Base-by-base conservation (phyloP, 1,140 invertebrate species). In the Brachionus rotundiformis region DNA sequence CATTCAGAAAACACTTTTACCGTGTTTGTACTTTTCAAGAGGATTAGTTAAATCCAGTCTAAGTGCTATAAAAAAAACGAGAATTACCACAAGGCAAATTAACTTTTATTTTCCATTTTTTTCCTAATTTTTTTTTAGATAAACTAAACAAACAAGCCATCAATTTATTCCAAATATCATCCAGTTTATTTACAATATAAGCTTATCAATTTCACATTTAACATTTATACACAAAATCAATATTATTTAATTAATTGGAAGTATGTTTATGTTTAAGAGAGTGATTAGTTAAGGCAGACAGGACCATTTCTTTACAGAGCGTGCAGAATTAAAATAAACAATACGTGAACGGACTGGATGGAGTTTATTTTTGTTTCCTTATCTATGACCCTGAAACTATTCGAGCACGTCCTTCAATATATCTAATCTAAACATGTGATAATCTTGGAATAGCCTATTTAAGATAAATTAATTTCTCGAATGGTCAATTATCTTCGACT, bases 361-460 rank as follows among this genome's bases (percentile, higher is more conserved):
- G 13, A 68, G 25, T 68, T 68, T 68, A 31, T 68, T 68, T 68
- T 33, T 68, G 29, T 68, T 68, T 68, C 63, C 63, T 68, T 68
- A 68, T 68, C 63, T 68, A 33, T 68, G 63, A 68, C 63, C 63
- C 63, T 68, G n/a, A 31, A 68, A 68, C 63, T 68, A 68, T 68
- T 68, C 63, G 31, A 68, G 63, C 63, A 68, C 63, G 29, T 68
- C 63, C 31, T 33, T 63, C 11, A 68, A 33, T 33, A 68, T 68
- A 68, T 68, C 63, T 68, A 68, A 68, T 68, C 63, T 68, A 68
- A 68, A 68, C 29, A 68, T 68, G 63, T 33, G 63, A 68, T 68
- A 68, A 68, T 68, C 63, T 68, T 68, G 29, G 63, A 33, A 68
- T 63, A 31, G 47, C 47, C 47, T 49, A 49, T 49, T 49, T 49